These are phyloP conservation scores for Nemurella pictetii DNA, from an alignment of 2,888 invertebrate species.

Conservation along the genomic window DNA sequence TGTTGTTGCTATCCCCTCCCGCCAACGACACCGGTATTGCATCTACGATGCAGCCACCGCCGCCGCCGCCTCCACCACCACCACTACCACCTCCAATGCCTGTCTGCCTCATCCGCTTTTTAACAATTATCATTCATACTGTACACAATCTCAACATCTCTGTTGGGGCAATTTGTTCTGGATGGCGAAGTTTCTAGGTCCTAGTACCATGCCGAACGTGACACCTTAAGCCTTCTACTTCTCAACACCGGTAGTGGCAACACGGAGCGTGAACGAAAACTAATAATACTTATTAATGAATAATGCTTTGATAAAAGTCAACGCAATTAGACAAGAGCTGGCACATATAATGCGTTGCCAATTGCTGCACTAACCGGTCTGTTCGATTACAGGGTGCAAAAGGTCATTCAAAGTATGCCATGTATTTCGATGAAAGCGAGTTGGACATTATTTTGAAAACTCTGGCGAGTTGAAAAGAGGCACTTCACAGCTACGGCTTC, in stretches of 20 bases:
- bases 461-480: background rate
- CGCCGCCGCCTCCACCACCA: background rate
- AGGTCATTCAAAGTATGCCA: background rate
- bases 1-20: background rate
- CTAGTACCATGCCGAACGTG: background rate
- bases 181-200: constrained; percentile 1
- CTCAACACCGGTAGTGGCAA: background rate
- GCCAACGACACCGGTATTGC: background rate
- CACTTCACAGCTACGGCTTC: background rate
- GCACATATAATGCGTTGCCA: background rate
- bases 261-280: background rate
- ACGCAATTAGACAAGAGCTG: background rate
- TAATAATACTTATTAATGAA: background rate
- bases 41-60: background rate
- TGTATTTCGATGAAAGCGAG: background rate
- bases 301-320: background rate
- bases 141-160: background rate
- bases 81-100: background rate
- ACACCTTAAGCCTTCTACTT: background rate
- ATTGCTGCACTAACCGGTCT: background rate
- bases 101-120: constrained; percentile 1
- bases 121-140: background rate
- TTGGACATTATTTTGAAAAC: background rate
- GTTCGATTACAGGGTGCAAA: background rate
- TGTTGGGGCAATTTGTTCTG: background rate